Conservation (phyloP, 2,113 vertebrate species). For the Phrynosoma blainvillii region DNA sequence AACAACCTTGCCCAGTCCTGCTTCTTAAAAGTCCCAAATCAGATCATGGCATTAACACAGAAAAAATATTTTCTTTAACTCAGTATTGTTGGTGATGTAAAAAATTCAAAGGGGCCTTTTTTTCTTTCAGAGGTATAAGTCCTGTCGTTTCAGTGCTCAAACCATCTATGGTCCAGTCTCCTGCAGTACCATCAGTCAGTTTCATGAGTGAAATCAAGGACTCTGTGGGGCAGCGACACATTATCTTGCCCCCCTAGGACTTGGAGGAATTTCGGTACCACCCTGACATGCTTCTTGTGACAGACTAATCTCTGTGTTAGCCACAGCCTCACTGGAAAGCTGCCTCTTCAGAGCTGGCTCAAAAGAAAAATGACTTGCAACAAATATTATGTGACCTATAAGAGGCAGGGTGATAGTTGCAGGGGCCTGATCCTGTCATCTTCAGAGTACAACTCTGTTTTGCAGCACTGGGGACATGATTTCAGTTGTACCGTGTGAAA, state of each 20-base stretch:
- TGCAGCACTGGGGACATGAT: not conserved
- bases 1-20: not conserved
- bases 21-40: not conserved
- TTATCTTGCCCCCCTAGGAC: not conserved
- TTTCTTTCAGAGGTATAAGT: constrained; percentile 50
- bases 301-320: not conserved
- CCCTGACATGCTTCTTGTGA: not conserved
- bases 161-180: not conserved
- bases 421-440: not conserved
- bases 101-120: constrained; percentile 1
- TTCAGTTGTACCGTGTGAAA: constrained; percentile 1
- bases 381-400: not conserved
- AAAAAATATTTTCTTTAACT: not conserved
- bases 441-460: not conserved
- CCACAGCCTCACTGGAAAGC: not conserved
- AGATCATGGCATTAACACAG: not conserved
- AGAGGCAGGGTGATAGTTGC: not conserved
- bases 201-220: not conserved
- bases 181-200: not conserved
- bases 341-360: not conserved
- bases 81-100: not conserved
- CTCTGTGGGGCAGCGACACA: not conserved
- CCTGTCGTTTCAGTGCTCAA: not conserved
- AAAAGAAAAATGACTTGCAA: constrained; percentile 1
- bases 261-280: not conserved